Evolutionary conservation across 2,888 invertebrate species (phyloP), one percentile per base, ranked within the genome.

Genomic region (Cerastis leucographa): DNA sequence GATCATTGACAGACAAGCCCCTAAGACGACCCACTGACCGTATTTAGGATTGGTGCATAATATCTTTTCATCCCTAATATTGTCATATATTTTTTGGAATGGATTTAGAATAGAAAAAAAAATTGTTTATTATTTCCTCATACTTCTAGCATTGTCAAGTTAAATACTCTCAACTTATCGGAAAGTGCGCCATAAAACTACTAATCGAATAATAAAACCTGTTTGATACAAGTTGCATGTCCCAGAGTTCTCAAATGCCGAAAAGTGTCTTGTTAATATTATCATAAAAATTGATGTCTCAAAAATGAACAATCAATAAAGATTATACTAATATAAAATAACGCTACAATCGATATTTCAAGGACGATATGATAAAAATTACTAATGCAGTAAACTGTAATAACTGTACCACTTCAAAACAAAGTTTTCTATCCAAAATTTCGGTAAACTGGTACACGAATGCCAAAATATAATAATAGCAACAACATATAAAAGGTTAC

Each of bases 401-500:
- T 56, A 42, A 46, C 25, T 46, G 61, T 59, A 29, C 12, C 49
- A 66, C n/a, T 46, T 71, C 35, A 74, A 64, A 85, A 80, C 64
- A 67, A 74, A 67, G 51, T 80, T 70, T 65, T 42, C 0, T 61
- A 51, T 54, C 9, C 17, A 74, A 69, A 40, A 69, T n/a, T 54
- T 1, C 14, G 17, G n/a, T 54, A 59, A 76, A 67, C 14, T 44
- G 44, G 19, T 4, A 29, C 7, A 59, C 22, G 8, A 40, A n/a
- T 35, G 42, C 9, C 42, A 66, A 65, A 64, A 61, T 65, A 11
- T 46, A 71, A 3, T 61, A n/a, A 19, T n/a, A 68, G n/a, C n/a
- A 40, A 65, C 62, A 19, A 75, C 66, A 69, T 61, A 19, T 54
- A 74, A 74, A 74, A 78, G 74, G 74, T 80, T 87, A 78, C 25